phyloP scores from a whole-genome alignment of 2,113 vertebrate genomes.

The Stegastes partitus region DNA sequence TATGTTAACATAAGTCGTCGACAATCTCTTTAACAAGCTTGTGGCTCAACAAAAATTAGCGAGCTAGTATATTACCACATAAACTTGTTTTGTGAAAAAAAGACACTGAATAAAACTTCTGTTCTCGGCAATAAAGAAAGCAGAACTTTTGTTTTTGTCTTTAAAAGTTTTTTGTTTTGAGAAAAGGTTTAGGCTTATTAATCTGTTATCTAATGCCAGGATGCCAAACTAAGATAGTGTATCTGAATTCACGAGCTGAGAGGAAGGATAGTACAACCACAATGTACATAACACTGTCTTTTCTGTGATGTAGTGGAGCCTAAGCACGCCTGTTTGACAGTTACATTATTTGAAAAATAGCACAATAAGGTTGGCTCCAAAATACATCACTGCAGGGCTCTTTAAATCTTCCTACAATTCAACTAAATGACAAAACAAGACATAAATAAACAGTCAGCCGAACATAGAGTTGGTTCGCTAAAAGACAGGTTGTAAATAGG shows the following conservation, averaged over 20 bases:
- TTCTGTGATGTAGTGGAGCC: constrained; percentile 53
- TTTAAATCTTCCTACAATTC: constrained; percentile 72
- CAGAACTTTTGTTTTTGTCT: constrained; percentile 1
- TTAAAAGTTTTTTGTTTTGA: background rate
- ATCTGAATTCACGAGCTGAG: constrained; percentile 36
- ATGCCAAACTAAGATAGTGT: constrained; percentile 37
- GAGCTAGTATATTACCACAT: background rate
- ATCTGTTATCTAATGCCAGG: constrained; percentile 42
- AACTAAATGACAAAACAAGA: constrained; percentile 68
- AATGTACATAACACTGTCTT: constrained; percentile 43
- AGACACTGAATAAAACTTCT: background rate
- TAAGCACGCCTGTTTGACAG: constrained; percentile 45
- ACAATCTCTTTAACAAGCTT: constrained; percentile 8
- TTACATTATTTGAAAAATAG: constrained; percentile 72
- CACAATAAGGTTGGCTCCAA: constrained; percentile 48
- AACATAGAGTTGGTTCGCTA: constrained; percentile 74
- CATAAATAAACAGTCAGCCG: constrained; percentile 76
- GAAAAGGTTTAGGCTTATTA: constrained; percentile 23
- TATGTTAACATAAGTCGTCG: background rate
- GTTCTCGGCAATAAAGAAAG: background rate
- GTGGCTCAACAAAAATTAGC: constrained; percentile 2
- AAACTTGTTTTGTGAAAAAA: background rate
- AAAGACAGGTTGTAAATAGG: constrained; percentile 82
- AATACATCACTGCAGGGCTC: constrained; percentile 61
- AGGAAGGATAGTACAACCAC: constrained; percentile 12